Conservation (phyloP, 2,113 vertebrate genomes). For the Dendropsophus ebraccatus region DNA sequence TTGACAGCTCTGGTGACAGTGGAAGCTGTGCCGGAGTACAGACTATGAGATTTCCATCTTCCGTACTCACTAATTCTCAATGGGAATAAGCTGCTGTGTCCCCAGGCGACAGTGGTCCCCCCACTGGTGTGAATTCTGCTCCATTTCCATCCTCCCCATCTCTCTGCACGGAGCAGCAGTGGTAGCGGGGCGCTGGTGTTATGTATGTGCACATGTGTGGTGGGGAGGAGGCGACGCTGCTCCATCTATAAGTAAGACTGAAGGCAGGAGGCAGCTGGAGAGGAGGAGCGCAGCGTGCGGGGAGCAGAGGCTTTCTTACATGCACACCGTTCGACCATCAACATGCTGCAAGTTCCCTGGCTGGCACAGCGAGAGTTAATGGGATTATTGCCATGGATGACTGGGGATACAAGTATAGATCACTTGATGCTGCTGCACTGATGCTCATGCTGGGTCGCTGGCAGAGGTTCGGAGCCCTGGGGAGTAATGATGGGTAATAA, state of each 20-base stretch:
- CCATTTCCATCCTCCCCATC: neutral
- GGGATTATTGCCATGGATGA: neutral
- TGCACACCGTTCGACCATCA: conserved; percentile 69
- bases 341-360: conserved; percentile 70
- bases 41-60: neutral
- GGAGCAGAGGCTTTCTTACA: conserved; percentile 73
- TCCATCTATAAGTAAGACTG: conserved; percentile 65
- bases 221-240: conserved; percentile 34
- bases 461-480: neutral
- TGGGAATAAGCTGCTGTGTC: neutral
- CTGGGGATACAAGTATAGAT: neutral
- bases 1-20: neutral
- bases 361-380: conserved; percentile 57
- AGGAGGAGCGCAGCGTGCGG: conserved; percentile 74
- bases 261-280: conserved; percentile 78
- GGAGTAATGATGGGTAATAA: neutral
- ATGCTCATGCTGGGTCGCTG: conserved; percentile 51
- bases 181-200: neutral
- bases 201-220: conserved; percentile 12
- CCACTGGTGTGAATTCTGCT: neutral
- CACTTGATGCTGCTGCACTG: neutral
- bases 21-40: neutral
- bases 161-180: neutral
- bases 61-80: neutral
- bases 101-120: neutral